Evolutionary conservation across 2,888 invertebrate species (phyloP).

Genomic region (Acronicta alni): DNA sequence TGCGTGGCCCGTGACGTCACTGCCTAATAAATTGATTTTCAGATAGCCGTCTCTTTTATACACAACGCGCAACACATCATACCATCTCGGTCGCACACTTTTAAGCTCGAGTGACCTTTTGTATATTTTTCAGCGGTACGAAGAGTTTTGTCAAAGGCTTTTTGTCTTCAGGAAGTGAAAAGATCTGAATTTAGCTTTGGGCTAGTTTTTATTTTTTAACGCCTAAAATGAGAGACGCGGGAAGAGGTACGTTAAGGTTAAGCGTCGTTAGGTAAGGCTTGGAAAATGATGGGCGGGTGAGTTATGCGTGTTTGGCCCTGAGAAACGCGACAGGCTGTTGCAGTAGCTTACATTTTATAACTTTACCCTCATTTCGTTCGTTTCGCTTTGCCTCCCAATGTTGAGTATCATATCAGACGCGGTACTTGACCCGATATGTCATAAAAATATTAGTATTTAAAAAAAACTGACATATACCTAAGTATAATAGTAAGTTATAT

Average conservation of each 20-base stretch:
- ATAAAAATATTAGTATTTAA: neutral
- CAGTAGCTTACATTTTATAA: constrained; percentile 14
- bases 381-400: constrained; percentile 19
- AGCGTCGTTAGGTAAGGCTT: constrained; percentile 40
- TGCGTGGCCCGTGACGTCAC: constrained; percentile 87
- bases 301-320: constrained; percentile 24
- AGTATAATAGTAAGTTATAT: no score
- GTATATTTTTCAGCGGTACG: constrained; percentile 82
- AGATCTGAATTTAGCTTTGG: constrained; percentile 74
- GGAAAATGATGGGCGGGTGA: constrained; percentile 43
- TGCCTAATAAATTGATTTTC: constrained; percentile 89
- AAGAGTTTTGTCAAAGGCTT: constrained; percentile 81
- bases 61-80: constrained; percentile 51
- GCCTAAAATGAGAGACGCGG: constrained; percentile 7
- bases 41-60: constrained; percentile 73
- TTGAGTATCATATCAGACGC: neutral
- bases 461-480: no score
- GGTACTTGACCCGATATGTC: neutral
- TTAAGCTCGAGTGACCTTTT: constrained; percentile 85
- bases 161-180: constrained; percentile 80
- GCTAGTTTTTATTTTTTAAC: constrained; percentile 67
- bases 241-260: constrained; percentile 13
- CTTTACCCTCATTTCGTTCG: constrained; percentile 16
- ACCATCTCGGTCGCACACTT: constrained; percentile 73
- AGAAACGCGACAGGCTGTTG: constrained; percentile 19